Evolutionary conservation across 1,140 invertebrate species (phyloP).

Genomic region (Ceratoteleas bidentatus): DNA sequence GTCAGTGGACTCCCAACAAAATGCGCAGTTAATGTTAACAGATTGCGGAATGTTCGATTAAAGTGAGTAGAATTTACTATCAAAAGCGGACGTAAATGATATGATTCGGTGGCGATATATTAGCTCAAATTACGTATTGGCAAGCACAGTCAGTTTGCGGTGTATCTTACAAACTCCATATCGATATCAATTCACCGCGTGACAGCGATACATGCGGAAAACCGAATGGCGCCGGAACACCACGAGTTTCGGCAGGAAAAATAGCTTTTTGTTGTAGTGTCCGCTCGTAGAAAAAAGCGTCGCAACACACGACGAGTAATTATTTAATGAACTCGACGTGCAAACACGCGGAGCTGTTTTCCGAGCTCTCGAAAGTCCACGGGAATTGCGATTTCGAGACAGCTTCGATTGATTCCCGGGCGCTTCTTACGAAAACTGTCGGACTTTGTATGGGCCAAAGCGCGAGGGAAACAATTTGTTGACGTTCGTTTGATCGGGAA

Average conservation of each 20-base stretch:
- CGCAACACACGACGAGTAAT: constrained; percentile 23
- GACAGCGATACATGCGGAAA: constrained; percentile 16
- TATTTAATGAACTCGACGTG: constrained; percentile 38
- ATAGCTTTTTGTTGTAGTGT: too few species aligned
- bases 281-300: constrained; percentile 6
- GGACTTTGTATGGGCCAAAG: neutral
- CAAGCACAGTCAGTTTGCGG: constrained; percentile 28
- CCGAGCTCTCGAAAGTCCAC: constrained; percentile 17
- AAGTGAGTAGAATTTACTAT: constrained; percentile 37
- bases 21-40: constrained; percentile 27
- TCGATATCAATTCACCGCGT: constrained; percentile 8
- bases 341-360: constrained; percentile 34
- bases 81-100: constrained; percentile 23
- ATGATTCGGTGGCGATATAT: constrained; percentile 28
- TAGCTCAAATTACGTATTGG: constrained; percentile 43
- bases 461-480: too few species aligned
- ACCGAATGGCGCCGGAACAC: neutral
- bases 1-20: constrained; percentile 19
- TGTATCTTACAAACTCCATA: constrained; percentile 46
- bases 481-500: too few species aligned
- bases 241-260: too few species aligned
- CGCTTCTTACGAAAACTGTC: neutral
- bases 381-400: constrained; percentile 41
- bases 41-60: constrained; percentile 37
- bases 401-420: constrained; percentile 27